Conservation (phyloP, 2,797 vertebrate species). For the Anguilla pacifica region DNA sequence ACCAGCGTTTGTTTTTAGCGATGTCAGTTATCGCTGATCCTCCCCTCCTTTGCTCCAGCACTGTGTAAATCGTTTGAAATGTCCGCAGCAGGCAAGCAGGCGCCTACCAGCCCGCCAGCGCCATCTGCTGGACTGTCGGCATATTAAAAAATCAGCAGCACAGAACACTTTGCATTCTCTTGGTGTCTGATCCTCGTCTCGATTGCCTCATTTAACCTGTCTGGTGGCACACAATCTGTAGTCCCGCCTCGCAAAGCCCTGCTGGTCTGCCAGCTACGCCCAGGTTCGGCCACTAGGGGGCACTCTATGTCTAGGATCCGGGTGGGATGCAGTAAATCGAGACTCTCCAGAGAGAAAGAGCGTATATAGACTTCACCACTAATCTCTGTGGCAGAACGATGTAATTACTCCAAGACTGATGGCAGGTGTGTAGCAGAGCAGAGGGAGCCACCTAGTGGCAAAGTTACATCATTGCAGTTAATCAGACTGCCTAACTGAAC, state of each 20-base stretch:
- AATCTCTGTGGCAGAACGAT: neutral
- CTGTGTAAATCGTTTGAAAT: neutral
- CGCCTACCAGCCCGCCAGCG: neutral
- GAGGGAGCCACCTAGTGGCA: slow-evolving; percentile 26
- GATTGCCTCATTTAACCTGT: neutral
- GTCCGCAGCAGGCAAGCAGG: neutral
- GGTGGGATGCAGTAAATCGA: neutral
- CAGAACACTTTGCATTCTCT: neutral
- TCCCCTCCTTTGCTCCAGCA: neutral
- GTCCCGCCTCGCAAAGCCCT: neutral
- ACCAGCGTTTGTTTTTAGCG: neutral
- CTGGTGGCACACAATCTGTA: no score
- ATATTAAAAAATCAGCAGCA: neutral
- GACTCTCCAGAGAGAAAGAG: neutral
- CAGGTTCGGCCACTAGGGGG: neutral
- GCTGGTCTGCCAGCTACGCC: neutral
- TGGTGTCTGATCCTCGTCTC: neutral
- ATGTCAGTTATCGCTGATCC: neutral
- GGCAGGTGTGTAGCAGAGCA: neutral
- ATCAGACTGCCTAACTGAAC: neutral
- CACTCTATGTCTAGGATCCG: neutral
- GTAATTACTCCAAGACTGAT: neutral
- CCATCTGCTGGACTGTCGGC: neutral
- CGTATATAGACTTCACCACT: neutral
- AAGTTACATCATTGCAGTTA: slow-evolving; percentile 1